Percentiles rank a stretch among this genome's conserved stretches.
Evolutionary conservation across 2,797 vertebrate species (phyloP).

Genomic region (Arrhamphus sclerolepis): DNA sequence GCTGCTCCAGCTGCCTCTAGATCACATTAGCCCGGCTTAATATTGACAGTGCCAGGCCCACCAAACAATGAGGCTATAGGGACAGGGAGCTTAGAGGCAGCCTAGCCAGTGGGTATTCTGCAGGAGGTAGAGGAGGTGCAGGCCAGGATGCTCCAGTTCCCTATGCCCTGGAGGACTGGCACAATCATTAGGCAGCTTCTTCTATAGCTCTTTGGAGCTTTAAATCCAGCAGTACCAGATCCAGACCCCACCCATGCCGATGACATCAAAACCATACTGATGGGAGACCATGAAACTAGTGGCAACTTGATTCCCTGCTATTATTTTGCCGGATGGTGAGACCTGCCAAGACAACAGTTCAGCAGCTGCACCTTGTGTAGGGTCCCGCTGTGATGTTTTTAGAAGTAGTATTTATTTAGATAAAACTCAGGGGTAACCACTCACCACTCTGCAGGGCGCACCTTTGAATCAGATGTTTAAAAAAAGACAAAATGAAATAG

Average conservation of each 20-base stretch:
- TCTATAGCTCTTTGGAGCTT: slow-evolving; percentile 65
- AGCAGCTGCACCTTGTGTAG: slow-evolving; percentile 54
- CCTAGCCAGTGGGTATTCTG: slow-evolving; percentile 79
- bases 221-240: slow-evolving; percentile 67
- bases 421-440: slow-evolving; percentile 9
- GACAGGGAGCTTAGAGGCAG: slow-evolving; percentile 79
- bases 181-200: slow-evolving; percentile 78
- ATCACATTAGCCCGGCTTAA: slow-evolving; percentile 88
- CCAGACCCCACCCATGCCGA: slow-evolving; percentile 59
- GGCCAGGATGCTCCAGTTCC: slow-evolving; percentile 78
- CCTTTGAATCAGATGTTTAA: slow-evolving; percentile 20
- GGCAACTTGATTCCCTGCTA: slow-evolving; percentile 74
- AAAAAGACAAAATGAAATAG: background rate
- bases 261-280: slow-evolving; percentile 73
- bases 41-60: slow-evolving; percentile 82
- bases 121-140: slow-evolving; percentile 77
- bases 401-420: slow-evolving; percentile 12
- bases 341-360: slow-evolving; percentile 41
- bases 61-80: slow-evolving; percentile 81
- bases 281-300: slow-evolving; percentile 74
- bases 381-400: slow-evolving; percentile 39
- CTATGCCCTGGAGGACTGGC: slow-evolving; percentile 82
- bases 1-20: slow-evolving; percentile 85
- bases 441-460: slow-evolving; percentile 22
- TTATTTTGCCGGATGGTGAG: slow-evolving; percentile 49